These are phyloP conservation scores for Fragum fragum DNA, from an alignment of 2,888 invertebrate genomes.

Conservation along the genomic window DNA sequence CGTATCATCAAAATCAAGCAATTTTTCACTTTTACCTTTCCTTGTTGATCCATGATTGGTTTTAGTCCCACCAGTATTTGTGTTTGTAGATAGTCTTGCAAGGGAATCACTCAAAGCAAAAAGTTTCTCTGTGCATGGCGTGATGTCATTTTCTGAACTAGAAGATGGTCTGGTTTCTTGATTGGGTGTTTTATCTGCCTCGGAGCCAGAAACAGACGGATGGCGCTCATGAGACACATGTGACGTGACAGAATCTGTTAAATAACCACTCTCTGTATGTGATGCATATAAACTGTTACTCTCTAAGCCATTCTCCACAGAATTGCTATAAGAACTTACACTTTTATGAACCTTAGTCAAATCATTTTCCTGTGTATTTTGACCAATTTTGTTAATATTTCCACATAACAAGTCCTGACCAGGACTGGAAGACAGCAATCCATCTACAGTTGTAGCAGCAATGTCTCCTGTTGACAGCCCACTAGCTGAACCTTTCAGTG, in stretches of 20 bases:
- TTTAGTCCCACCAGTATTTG: neutral
- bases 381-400: neutral
- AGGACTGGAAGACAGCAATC: neutral
- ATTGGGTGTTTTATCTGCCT: slow-evolving; percentile 53
- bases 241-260: slow-evolving; percentile 63
- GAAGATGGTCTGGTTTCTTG: slow-evolving; percentile 31
- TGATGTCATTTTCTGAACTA: slow-evolving; percentile 53
- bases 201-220: slow-evolving; percentile 43
- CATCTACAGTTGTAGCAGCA: neutral
- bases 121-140: slow-evolving; percentile 53
- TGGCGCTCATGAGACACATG: slow-evolving; percentile 33
- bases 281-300: slow-evolving; percentile 44
- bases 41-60: neutral
- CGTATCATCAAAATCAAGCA: slow-evolving; percentile 21
- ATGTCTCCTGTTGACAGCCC: neutral
- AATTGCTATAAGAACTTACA: slow-evolving; percentile 17
- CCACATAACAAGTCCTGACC: slow-evolving; percentile 11
- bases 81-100: slow-evolving; percentile 12
- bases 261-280: slow-evolving; percentile 65
- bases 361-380: neutral
- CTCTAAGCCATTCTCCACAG: neutral
- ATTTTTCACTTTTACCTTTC: slow-evolving; percentile 18
- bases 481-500: slow-evolving; percentile 7
- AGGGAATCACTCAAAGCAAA: slow-evolving; percentile 20
- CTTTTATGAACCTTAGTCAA: neutral